phyloP scores from a whole-genome alignment of 2,888 invertebrate genomes.

The Acronicta leporina region DNA sequence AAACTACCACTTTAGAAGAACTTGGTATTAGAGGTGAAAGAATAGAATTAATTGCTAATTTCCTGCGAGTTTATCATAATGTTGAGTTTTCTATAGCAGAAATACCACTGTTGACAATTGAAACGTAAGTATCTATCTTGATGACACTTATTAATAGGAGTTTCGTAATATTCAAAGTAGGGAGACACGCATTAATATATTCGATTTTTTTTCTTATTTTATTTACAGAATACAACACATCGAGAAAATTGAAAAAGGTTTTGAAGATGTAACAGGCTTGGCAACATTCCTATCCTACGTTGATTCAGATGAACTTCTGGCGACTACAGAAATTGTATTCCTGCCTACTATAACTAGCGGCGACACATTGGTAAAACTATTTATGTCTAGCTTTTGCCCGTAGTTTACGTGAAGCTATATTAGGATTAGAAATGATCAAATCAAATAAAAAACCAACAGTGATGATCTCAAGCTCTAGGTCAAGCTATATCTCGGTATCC shows the following conservation, averaged over 20 bases:
- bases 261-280: slow-evolving; percentile 56
- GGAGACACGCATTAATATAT: no score
- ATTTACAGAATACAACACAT: slow-evolving; percentile 24
- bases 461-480: no score
- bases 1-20: slow-evolving; percentile 34
- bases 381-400: no score
- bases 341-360: slow-evolving; percentile 61
- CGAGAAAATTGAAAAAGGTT: slow-evolving; percentile 13
- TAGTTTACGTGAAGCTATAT: no score
- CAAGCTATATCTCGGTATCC: no score
- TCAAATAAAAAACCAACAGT: no score
- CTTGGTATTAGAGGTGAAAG: slow-evolving; percentile 42
- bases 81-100: slow-evolving; percentile 29
- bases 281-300: slow-evolving; percentile 63
- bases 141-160: no score
- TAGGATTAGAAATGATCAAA: no score
- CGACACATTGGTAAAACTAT: slow-evolving; percentile 23
- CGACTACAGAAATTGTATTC: slow-evolving; percentile 67
- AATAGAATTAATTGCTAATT: slow-evolving; percentile 21
- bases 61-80: slow-evolving; percentile 33
- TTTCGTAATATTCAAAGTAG: no score
- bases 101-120: slow-evolving; percentile 19
- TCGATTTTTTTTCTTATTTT: background rate
- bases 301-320: slow-evolving; percentile 70
- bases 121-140: slow-evolving; percentile 29